A percentile compares a stretch with the other conserved stretches of the same genome.
phyloP scores from a whole-genome alignment of 2,113 vertebrate species.

The Alligator sinensis region DNA sequence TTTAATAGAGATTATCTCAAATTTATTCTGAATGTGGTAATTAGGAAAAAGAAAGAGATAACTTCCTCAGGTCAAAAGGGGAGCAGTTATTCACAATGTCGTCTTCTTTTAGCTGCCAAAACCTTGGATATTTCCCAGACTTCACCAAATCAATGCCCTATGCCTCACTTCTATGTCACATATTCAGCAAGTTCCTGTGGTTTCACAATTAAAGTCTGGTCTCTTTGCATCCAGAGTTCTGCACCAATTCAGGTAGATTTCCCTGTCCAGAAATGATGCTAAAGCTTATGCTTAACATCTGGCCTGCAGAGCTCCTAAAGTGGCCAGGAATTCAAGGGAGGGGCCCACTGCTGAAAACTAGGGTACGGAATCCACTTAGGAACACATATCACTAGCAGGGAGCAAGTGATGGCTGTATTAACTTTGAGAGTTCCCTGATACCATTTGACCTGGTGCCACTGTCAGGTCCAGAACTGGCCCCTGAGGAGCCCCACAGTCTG shows the following conservation, averaged over 20 bases:
- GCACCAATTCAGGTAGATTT: background rate
- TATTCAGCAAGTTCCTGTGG: background rate
- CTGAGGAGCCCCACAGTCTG: no score
- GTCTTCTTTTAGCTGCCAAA: background rate
- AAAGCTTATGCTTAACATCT: background rate
- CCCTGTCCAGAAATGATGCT: background rate
- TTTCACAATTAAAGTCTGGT: background rate
- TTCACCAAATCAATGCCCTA: background rate
- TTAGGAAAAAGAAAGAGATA: background rate
- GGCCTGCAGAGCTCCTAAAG: background rate
- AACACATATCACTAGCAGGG: no score
- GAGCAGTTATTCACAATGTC: background rate
- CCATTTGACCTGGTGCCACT: no score
- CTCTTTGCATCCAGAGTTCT: background rate
- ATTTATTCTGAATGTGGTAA: background rate
- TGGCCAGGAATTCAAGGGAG: no score
- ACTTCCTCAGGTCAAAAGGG: background rate
- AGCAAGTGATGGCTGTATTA: no score
- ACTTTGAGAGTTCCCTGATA: no score
- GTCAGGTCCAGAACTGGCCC: no score
- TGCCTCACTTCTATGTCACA: background rate
- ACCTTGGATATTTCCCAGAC: background rate
- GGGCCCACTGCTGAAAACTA: no score
- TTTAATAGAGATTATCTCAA: background rate
- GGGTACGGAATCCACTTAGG: no score